Conservation (phyloP, 2,888 invertebrate species). For the Athrips mouffetella region DNA sequence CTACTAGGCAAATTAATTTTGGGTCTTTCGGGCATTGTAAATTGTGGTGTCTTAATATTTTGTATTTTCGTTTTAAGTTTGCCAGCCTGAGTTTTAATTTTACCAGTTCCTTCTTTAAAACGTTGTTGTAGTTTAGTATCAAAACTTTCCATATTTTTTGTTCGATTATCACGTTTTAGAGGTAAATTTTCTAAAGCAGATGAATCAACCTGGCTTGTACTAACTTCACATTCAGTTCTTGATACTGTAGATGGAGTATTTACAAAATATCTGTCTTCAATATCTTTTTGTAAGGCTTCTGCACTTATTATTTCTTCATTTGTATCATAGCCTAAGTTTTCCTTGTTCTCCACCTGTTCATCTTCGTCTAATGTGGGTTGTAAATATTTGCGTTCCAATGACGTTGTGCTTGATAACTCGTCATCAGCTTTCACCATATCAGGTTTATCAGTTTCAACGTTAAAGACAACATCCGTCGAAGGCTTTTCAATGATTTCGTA, state of each 20-base stretch:
- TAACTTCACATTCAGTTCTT: constrained; percentile 81
- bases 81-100: constrained; percentile 83
- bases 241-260: constrained; percentile 79
- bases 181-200: constrained; percentile 82
- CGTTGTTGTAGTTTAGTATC: constrained; percentile 81
- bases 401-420: constrained; percentile 72
- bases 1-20: constrained; percentile 79
- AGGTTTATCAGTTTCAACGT: constrained; percentile 48
- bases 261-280: constrained; percentile 81
- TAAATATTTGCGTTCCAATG: constrained; percentile 67
- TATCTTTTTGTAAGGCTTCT: constrained; percentile 79
- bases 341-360: constrained; percentile 56
- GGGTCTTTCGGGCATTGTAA: constrained; percentile 74
- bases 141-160: constrained; percentile 70
- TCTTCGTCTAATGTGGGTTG: constrained; percentile 74
- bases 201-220: constrained; percentile 83
- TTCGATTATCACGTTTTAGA: constrained; percentile 75
- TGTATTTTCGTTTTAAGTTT: constrained; percentile 83
- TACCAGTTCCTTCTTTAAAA: constrained; percentile 83
- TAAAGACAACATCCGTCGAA: constrained; percentile 61
- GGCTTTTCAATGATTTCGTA: constrained; percentile 93
- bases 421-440: constrained; percentile 63
- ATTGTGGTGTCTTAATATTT: constrained; percentile 78
- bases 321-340: constrained; percentile 42
- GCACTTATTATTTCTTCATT: constrained; percentile 55